Conservation (phyloP, 2,888 invertebrate genomes). For the Epistrophe grossulariae region DNA sequence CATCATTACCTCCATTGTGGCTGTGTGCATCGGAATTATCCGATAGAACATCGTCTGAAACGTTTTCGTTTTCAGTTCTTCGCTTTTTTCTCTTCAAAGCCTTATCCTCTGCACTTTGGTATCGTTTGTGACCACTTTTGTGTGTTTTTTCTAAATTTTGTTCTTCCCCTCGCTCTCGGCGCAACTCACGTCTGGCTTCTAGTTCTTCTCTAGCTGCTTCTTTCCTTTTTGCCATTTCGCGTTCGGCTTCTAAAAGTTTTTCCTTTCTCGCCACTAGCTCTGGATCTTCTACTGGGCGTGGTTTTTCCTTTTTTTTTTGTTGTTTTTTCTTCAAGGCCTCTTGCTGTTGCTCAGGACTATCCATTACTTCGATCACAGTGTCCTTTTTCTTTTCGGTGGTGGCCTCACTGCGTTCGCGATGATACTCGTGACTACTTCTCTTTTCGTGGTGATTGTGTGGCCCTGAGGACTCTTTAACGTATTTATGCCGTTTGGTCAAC, state of each 20-base stretch:
- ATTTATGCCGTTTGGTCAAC: slow-evolving; percentile 88
- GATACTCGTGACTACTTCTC: slow-evolving; percentile 77
- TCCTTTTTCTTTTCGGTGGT: slow-evolving; percentile 72
- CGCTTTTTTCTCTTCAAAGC: slow-evolving; percentile 67
- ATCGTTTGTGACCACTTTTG: slow-evolving; percentile 63
- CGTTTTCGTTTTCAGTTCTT: slow-evolving; percentile 76
- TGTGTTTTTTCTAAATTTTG: slow-evolving; percentile 39
- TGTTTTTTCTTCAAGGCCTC: slow-evolving; percentile 77
- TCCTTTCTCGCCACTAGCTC: slow-evolving; percentile 87
- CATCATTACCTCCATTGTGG: slow-evolving; percentile 41
- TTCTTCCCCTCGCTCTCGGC: slow-evolving; percentile 78
- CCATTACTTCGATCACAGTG: slow-evolving; percentile 84
- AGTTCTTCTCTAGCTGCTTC: slow-evolving; percentile 90
- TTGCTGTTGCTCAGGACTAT: slow-evolving; percentile 82
- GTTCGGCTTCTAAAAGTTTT: slow-evolving; percentile 89
- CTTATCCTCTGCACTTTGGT: slow-evolving; percentile 78
- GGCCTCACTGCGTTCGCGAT: slow-evolving; percentile 74
- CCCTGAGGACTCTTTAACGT: slow-evolving; percentile 85
- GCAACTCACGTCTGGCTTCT: slow-evolving; percentile 88
- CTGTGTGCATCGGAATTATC: slow-evolving; percentile 71
- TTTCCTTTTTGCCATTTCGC: slow-evolving; percentile 91
- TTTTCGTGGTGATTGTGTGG: slow-evolving; percentile 75
- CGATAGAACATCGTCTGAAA: slow-evolving; percentile 6
- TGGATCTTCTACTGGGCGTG: slow-evolving; percentile 82
- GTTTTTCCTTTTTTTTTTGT: slow-evolving; percentile 79